Conservation (phyloP, 2,888 invertebrate genomes). For the Diarsia rubi region DNA sequence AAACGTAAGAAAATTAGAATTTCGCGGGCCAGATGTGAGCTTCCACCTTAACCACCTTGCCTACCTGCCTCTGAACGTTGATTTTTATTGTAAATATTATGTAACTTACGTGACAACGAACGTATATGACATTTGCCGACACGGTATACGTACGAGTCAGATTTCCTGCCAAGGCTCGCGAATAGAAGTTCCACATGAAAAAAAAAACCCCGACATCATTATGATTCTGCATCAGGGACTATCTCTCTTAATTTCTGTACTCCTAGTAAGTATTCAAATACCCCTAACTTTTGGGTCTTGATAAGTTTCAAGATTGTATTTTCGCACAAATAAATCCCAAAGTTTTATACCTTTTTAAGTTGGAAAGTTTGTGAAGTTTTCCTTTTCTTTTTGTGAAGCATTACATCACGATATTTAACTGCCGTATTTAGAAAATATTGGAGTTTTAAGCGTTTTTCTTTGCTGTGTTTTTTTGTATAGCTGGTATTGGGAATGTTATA, state of each 20-base stretch:
- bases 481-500: no score
- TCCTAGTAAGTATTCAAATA: constrained; percentile 18
- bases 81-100: no score
- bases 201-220: not conserved
- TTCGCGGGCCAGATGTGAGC: no score
- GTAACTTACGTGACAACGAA: no score
- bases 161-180: no score
- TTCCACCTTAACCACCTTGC: no score
- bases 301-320: constrained; percentile 35
- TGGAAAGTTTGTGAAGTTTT: constrained; percentile 15
- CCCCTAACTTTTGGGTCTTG: constrained; percentile 33
- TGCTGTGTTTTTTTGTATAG: not conserved
- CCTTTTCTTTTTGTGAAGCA: constrained; percentile 13
- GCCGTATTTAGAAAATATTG: not conserved
- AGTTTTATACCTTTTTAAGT: constrained; percentile 25
- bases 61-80: no score
- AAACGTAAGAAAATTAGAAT: no score
- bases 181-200: no score
- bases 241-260: not conserved
- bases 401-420: constrained; percentile 8
- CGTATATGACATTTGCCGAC: no score
- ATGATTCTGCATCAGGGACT: not conserved
- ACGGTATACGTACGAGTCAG: no score
- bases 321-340: constrained; percentile 34
- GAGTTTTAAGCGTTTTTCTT: not conserved